Base-by-base conservation (phyloP, 2,888 invertebrate species). In the Drosophila setosimentum region DNA sequence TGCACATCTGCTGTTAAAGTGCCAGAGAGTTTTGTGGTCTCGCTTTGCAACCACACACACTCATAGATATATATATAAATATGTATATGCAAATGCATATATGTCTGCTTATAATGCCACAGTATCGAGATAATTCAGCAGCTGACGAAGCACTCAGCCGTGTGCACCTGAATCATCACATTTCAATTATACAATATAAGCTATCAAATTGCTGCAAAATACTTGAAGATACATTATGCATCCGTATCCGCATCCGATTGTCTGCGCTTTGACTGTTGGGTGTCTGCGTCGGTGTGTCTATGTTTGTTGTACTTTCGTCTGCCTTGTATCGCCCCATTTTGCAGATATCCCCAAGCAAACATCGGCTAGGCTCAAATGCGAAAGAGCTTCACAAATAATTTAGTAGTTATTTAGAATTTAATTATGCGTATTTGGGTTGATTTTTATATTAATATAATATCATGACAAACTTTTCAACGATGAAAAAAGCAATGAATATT, bases 111-210 rank as follows among this genome's bases (percentile, higher is more conserved):
- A 40, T 70, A 66, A 53, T 60, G 35, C 32, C 49, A 40, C 30
- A 48, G 45, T 37, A 24, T 6, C 30, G 24, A 68, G 67, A 49
- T 67, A 67, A 68, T 58, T 30, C 55, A 57, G 49, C 67, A 76
- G 69, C 73, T 83, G 75, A 75, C 55, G 55, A 45, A 40, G 68
- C 76, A 76, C 58, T 66, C 84, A 71, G 50, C 50, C 60, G 66
- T 68, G 33, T 77, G 72, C 70, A 86, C 67, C 81, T 83, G 71
- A 83, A 76, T 89, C 84, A 80, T 83, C 89, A 78, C 78, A 89
- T 89, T 82, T 84, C 80, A 82, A 85, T 89, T 82, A 80, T 69
- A 68, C 77, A 83, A 69, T 64, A 71, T 80, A 80, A 80, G 83
- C 81, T 80, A 66, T 62, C 71, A 62, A 77, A 72, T 71, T 64